Base-by-base conservation (phyloP, 1,140 invertebrate species). In the Drosophila lacertosa region DNA sequence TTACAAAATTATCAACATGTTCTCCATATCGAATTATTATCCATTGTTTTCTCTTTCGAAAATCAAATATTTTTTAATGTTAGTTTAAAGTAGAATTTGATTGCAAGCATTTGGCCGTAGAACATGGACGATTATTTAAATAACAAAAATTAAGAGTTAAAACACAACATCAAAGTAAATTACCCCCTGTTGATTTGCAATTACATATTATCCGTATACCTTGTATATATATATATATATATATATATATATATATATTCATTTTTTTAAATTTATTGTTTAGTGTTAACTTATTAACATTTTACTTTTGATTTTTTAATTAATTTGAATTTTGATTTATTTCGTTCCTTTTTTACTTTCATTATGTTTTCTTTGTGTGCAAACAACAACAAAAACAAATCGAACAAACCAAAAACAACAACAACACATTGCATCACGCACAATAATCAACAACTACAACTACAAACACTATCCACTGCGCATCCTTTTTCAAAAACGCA, bases 291-390 rank as follows among this genome's bases (percentile, higher is more conserved):
- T 60, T 45, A 44, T 75, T 73, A 69, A 54, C 26, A 39, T 64
- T 74, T 78, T 73, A 40, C 63, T 86, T 75, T 78, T 82, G 71
- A 75, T 75, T 90, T 80, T 70, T 67, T 84, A 74, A 74, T 84
- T 84, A 62, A 74, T 74, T 75, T 73, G 51, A 77, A 75, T 70
- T 89, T 77, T 89, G 84, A 77, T 83, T 70, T 75, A 74, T 71
- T 83, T 82, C 69, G 74, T 82, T 83, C 75, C 77, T 76, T 74
- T 89, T 75, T 89, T 65, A 76, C 74, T 89, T 89, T 68, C 79
- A 64, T 89, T 89, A 82, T 70, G 75, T 83, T 89, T 68, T 78
- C 66, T 83, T 60, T 89, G 53, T 77, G 74, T 74, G 67, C 71
- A 76, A 77, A 58, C 51, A 39, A 59, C 55, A 24, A 24, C 55